These are phyloP conservation scores for Peromyscus aztecus DNA, from an alignment of 2,797 vertebrate genomes.

Conservation along the genomic window DNA sequence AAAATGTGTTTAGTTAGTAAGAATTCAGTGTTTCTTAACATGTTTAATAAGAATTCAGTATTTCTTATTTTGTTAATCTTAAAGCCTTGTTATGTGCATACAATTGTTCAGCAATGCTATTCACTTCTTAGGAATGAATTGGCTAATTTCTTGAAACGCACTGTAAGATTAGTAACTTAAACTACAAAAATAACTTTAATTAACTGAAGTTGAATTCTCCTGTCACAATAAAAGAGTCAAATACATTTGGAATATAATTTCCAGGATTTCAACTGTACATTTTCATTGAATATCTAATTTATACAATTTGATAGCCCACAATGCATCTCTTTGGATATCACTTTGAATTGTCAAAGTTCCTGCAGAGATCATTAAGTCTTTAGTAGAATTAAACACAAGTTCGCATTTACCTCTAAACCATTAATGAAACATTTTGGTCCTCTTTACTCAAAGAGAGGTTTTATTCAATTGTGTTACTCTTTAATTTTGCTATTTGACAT, in stretches of 20 bases:
- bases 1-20: background rate
- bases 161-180: slow-evolving; percentile 5
- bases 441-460: slow-evolving; percentile 16
- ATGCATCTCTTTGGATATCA: background rate
- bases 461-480: background rate
- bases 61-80: slow-evolving; percentile 63
- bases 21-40: slow-evolving; percentile 11
- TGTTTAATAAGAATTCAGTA: background rate
- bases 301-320: slow-evolving; percentile 18
- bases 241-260: slow-evolving; percentile 3
- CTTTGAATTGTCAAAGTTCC: background rate
- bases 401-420: slow-evolving; percentile 41
- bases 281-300: slow-evolving; percentile 56
- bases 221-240: slow-evolving; percentile 53
- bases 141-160: slow-evolving; percentile 22
- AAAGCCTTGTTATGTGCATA: background rate
- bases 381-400: slow-evolving; percentile 48
- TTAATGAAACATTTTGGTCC: slow-evolving; percentile 34
- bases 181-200: slow-evolving; percentile 41
- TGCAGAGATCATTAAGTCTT: slow-evolving; percentile 30
- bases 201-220: slow-evolving; percentile 54
- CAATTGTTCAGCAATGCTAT: background rate
- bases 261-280: background rate
- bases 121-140: slow-evolving; percentile 11
- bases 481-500: slow-evolving; percentile 1